Percentiles rank a stretch among this genome's conserved stretches.
Conservation (phyloP, 2,113 vertebrate genomes). For the Sorex araneus region DNA sequence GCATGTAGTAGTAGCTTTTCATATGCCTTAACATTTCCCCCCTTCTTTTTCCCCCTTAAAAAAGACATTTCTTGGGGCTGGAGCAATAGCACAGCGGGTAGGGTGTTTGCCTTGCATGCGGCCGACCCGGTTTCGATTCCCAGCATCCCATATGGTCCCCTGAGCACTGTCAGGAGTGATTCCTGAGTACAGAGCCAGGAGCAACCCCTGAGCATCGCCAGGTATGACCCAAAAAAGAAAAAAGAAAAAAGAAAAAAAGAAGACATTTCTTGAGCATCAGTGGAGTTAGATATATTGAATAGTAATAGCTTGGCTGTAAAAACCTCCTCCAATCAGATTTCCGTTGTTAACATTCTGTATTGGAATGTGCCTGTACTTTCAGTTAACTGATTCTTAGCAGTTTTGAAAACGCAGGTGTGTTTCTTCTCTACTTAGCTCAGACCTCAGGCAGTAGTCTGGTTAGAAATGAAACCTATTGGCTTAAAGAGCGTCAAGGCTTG, state of each 20-base stretch:
- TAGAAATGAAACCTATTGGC: slow-evolving; percentile 76
- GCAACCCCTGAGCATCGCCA: too few species aligned
- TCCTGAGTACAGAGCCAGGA: too few species aligned
- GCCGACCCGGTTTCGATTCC: too few species aligned
- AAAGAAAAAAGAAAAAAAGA: too few species aligned
- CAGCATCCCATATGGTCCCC: too few species aligned
- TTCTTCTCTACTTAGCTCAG: slow-evolving; percentile 60
- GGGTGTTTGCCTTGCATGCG: too few species aligned
- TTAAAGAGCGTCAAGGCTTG: slow-evolving; percentile 63
- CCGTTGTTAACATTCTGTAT: slow-evolving; percentile 57
- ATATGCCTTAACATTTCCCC: neutral
- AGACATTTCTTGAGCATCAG: neutral
- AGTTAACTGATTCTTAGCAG: slow-evolving; percentile 78
- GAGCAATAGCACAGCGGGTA: too few species aligned
- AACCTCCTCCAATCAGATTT: slow-evolving; percentile 58
- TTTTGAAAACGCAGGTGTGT: slow-evolving; percentile 55
- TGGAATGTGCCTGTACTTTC: slow-evolving; percentile 66
- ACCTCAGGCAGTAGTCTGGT: slow-evolving; percentile 36
- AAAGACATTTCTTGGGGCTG: neutral
- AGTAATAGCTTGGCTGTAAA: neutral
- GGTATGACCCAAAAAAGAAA: neutral
- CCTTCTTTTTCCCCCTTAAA: neutral
- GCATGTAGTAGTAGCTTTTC: neutral
- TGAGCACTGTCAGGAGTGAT: too few species aligned
- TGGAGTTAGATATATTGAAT: neutral